Evolutionary conservation across 2,888 invertebrate species (phyloP).

Genomic region (Acleris emargana): DNA sequence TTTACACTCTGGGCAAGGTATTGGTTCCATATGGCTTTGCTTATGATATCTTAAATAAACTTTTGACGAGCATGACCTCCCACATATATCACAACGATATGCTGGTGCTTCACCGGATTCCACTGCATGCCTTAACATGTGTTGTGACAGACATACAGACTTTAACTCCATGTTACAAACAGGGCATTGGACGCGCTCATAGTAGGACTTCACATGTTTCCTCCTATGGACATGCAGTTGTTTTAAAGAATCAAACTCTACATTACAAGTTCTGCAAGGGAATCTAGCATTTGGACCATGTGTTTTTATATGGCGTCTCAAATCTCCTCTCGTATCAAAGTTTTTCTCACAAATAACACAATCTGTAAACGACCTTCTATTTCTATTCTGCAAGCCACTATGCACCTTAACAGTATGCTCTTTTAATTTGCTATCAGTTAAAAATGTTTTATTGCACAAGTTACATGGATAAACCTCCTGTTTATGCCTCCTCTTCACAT

Average conservation of each 20-base stretch:
- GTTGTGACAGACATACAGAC: slow-evolving; percentile 50
- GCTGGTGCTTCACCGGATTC: slow-evolving; percentile 34
- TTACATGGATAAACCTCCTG: slow-evolving; percentile 51
- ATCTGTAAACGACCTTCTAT: slow-evolving; percentile 54
- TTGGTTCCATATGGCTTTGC: slow-evolving; percentile 45
- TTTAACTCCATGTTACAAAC: slow-evolving; percentile 53
- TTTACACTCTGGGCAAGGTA: slow-evolving; percentile 49
- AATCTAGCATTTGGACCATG: slow-evolving; percentile 48
- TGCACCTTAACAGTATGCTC: slow-evolving; percentile 57
- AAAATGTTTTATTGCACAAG: slow-evolving; percentile 55
- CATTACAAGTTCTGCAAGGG: slow-evolving; percentile 56
- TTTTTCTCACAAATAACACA: slow-evolving; percentile 57
- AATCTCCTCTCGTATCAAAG: slow-evolving; percentile 52
- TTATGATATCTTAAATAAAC: slow-evolving; percentile 48
- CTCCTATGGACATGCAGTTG: slow-evolving; percentile 33
- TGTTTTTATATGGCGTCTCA: slow-evolving; percentile 51
- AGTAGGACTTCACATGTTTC: slow-evolving; percentile 42
- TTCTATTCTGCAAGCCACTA: slow-evolving; percentile 56
- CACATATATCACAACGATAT: slow-evolving; percentile 54
- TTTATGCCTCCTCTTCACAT: slow-evolving; percentile 50
- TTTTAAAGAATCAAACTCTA: slow-evolving; percentile 44
- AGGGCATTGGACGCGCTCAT: slow-evolving; percentile 50
- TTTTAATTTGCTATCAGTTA: slow-evolving; percentile 46
- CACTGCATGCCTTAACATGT: slow-evolving; percentile 46
- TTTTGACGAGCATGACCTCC: slow-evolving; percentile 46